phyloP scores from a whole-genome alignment of 2,113 vertebrate species.

The Petroica traversi region DNA sequence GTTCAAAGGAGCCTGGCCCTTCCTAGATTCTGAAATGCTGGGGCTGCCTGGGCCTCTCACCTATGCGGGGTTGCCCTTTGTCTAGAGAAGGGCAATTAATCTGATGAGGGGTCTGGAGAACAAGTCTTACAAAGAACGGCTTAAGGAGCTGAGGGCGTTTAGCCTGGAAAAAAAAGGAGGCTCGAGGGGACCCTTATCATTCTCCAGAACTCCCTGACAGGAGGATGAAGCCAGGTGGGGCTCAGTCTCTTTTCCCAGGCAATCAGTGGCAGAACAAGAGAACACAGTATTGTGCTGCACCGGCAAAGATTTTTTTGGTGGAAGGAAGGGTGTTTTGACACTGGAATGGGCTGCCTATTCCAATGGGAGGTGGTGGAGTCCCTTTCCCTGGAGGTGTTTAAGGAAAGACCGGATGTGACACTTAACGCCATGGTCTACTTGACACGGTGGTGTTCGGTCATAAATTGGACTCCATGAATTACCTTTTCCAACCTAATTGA shows the following conservation, averaged over 20 bases:
- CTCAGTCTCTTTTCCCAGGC: background rate
- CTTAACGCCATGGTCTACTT: too few species aligned
- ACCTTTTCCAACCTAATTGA: background rate
- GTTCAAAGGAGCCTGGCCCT: background rate
- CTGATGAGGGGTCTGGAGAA: background rate
- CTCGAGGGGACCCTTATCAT: background rate
- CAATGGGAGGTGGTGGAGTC: background rate
- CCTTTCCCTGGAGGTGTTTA: background rate
- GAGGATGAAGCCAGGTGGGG: background rate
- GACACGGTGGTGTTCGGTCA: background rate
- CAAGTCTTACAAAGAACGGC: background rate
- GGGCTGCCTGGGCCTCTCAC: too few species aligned
- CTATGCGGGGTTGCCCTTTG: background rate
- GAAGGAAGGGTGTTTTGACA: background rate
- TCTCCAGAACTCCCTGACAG: background rate
- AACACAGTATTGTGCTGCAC: background rate
- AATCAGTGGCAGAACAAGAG: background rate
- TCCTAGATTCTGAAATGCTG: background rate
- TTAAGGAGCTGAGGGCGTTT: background rate
- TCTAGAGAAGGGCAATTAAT: background rate
- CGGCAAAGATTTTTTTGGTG: background rate
- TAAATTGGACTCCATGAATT: too few species aligned
- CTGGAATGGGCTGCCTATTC: background rate
- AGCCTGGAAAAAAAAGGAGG: background rate
- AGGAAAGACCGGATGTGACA: background rate